Base-by-base conservation (phyloP, 64 coral and sea anemone genomes). In the Catalaphyllia jardinei region DNA sequence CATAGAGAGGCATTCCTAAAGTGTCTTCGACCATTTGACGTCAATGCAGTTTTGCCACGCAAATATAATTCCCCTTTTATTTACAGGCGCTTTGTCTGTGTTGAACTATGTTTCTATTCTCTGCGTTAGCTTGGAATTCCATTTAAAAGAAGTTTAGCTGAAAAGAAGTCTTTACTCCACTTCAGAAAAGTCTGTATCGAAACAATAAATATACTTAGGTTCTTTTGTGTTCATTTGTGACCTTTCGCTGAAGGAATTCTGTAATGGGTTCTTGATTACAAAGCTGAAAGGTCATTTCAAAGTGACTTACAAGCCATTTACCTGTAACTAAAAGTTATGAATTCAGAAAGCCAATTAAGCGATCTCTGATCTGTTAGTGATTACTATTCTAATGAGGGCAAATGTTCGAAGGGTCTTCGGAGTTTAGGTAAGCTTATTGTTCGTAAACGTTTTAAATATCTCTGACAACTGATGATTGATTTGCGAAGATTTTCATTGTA, bases 1-100 rank as follows among this genome's bases (percentile, higher is more conserved):
- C 79, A 85, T 71, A 28, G 64, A 52, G 20, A 10, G 65, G 15
- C 81, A 85, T 85, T 85, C 81, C 81, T 71, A 8, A 85, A 62
- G 22, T 64, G 63, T 25, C 31, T 35, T 35, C 81, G n/a, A 51
- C 31, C 35, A 51, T 85, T 83, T 63, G 74, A 85, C 62, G 81
- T 85, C 81, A 83, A 28, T 79, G 49, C n/a, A 38, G 39, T 77
- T 22, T 76, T 50, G 39, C 20, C 10, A 46, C 42, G 42, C 42
- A 46, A 77, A n/a, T 77, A 50, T n/a, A n/a, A n/a, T 50, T 77
- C 35, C 33, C 1, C 7, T 42, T 46, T 50, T 50, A 77, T 77
- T n/a, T 22, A 77, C 15, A 4, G 10, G 49, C 39, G 20, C 20
- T 77, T 25, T n/a, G 62, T 65, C 18, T 27, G 24, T 69, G 25